phyloP scores from a whole-genome alignment of 2,888 invertebrate species.

The Aelia acuminata region DNA sequence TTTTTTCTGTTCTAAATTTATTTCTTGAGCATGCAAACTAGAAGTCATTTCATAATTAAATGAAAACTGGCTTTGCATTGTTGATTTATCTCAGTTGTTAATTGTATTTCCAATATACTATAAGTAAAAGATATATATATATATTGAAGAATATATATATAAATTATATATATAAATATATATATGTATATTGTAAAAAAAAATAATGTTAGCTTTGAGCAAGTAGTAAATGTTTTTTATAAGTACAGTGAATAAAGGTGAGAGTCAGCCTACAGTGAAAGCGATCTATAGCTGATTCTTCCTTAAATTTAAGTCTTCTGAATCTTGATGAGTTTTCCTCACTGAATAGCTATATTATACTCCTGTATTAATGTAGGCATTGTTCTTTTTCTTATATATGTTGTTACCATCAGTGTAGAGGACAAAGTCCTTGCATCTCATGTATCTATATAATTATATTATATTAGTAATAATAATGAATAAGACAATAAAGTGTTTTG shows the following conservation, averaged over 20 bases:
- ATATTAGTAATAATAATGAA: slow-evolving; percentile 52
- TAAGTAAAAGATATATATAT: slow-evolving; percentile 51
- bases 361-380: slow-evolving; percentile 38
- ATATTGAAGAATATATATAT: slow-evolving; percentile 50
- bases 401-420: slow-evolving; percentile 51
- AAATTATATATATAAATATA: slow-evolving; percentile 45
- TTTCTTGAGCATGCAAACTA: background rate
- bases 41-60: background rate
- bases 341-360: slow-evolving; percentile 41
- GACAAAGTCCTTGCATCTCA: slow-evolving; percentile 37
- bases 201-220: slow-evolving; percentile 57
- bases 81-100: slow-evolving; percentile 18
- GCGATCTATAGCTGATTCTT: slow-evolving; percentile 47
- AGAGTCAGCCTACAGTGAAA: slow-evolving; percentile 44
- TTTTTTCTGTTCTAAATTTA: background rate
- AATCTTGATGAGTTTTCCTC: slow-evolving; percentile 23
- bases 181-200: slow-evolving; percentile 54
- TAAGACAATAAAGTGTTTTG: slow-evolving; percentile 58
- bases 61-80: slow-evolving; percentile 27
- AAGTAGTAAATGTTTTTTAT: slow-evolving; percentile 54
- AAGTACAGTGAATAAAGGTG: slow-evolving; percentile 32
- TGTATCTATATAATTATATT: slow-evolving; percentile 39
- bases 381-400: slow-evolving; percentile 47
- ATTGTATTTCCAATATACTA: slow-evolving; percentile 37
- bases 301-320: slow-evolving; percentile 11